Evolutionary conservation across 2,797 vertebrate genomes (phyloP), one percentile per base, ranked within the genome.

Genomic region (Phylloscopus collybita): DNA sequence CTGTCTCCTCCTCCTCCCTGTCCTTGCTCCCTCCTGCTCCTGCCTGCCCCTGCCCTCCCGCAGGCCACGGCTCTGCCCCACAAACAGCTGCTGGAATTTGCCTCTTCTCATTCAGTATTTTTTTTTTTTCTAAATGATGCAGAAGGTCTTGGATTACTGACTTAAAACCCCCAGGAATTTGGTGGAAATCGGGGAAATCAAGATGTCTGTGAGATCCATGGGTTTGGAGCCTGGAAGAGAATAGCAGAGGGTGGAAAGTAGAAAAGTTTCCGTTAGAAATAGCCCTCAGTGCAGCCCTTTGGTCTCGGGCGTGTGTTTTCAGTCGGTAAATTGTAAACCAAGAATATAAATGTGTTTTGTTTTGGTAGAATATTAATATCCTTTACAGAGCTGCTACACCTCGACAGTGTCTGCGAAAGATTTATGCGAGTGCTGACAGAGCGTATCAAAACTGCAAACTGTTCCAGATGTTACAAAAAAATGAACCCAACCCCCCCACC

Each of bases 251-350:
- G 91, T 95, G 64, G 42, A 80, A 83, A 95, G 93, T 97, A 97
- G 88, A 96, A 97, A 97, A 96, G 93, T 91, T 90, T 23, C 88
- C 49, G 0, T 91, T 96, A 97, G 59, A 97, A 97, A 97, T 97
- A 97, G 96, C 95, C 96, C 96, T 97, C 96, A 92, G 91, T 88
- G 65, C 82, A 92, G 95, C 96, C 96, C 96, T 83, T 86, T 49
- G 32, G 66, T 20, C 83, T 62, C 14, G 82, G 95, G 95, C 92
- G 0, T 62, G 0, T 62, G 38, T 94, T 92, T 91, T 88, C 87
- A 73, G 70, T 91, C 8, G 95, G 89, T 90, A 91, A 86, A 81
- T 36, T 90, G 94, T 94, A 95, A 96, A 96, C 80, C 8, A 54
- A 84, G 91, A 90, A 72, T 95, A 96, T 59, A 92, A 96, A 96